These are phyloP conservation scores for Pollenia angustigena DNA, from an alignment of 2,888 invertebrate genomes.

Conservation along the genomic window DNA sequence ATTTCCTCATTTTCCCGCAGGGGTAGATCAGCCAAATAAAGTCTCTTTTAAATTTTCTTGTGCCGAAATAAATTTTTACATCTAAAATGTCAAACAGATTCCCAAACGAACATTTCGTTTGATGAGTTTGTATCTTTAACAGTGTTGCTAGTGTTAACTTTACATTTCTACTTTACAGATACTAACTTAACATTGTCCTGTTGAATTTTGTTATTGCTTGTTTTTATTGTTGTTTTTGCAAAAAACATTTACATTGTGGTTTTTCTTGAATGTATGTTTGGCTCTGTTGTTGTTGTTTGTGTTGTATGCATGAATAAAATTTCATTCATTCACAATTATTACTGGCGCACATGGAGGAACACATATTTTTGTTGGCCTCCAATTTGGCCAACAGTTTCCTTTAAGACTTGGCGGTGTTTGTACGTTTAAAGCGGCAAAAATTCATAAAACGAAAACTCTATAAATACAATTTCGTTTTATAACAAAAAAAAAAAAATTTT, in stretches of 20 bases:
- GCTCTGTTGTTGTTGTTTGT: neutral
- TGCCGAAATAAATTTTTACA: neutral
- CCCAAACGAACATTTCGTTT: neutral
- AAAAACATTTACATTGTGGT: conserved; percentile 16
- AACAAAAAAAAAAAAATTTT: neutral
- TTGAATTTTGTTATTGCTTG: neutral
- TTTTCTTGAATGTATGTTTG: conserved; percentile 1
- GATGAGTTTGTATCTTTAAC: neutral
- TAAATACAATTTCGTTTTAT: conserved; percentile 24
- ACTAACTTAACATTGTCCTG: neutral
- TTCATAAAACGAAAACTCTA: neutral
- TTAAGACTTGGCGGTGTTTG: conserved; percentile 67
- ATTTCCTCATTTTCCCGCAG: too few relatives aligned
- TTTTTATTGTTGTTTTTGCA: conserved; percentile 21
- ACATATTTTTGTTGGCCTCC: conserved; percentile 52
- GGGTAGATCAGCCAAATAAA: neutral
- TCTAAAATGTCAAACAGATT: neutral
- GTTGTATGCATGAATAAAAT: conserved; percentile 31
- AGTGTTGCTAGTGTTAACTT: neutral
- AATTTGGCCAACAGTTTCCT: conserved; percentile 66
- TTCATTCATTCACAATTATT: conserved; percentile 67
- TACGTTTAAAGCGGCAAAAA: conserved; percentile 58
- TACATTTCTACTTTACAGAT: neutral
- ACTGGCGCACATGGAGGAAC: conserved; percentile 60
- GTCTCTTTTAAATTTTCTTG: neutral